Percentiles rank a stretch among this genome's conserved stretches.
phyloP scores from a whole-genome alignment of 1,140 invertebrate species.

The Luehdorfia chinensis region DNA sequence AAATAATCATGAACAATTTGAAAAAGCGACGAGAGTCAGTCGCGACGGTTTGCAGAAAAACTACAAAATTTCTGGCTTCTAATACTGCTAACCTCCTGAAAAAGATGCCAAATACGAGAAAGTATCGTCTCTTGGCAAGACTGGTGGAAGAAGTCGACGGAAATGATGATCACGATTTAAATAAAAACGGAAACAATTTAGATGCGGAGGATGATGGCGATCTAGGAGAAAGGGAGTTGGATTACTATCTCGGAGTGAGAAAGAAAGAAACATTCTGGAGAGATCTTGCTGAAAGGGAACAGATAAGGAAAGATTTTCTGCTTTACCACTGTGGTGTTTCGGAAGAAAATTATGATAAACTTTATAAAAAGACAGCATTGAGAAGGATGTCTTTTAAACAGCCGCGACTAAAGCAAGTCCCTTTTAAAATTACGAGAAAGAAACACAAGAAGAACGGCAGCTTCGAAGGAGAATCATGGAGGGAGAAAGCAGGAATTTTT shows the following conservation, averaged over 20 bases:
- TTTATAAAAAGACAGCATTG: slow-evolving; percentile 42
- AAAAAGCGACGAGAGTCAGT: slow-evolving; percentile 60
- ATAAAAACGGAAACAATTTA: slow-evolving; percentile 22
- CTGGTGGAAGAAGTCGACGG: slow-evolving; percentile 38
- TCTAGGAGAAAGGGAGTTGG: slow-evolving; percentile 53
- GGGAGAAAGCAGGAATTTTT: slow-evolving; percentile 58
- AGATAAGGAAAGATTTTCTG: slow-evolving; percentile 65
- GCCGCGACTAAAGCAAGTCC: slow-evolving; percentile 60
- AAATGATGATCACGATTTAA: slow-evolving; percentile 16
- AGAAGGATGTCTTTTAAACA: slow-evolving; percentile 38
- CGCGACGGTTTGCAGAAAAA: slow-evolving; percentile 58
- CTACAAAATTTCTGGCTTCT: slow-evolving; percentile 57
- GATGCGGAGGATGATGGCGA: slow-evolving; percentile 38
- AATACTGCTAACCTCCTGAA: slow-evolving; percentile 55
- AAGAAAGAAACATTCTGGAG: slow-evolving; percentile 61
- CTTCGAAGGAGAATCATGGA: slow-evolving; percentile 62
- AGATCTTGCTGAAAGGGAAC: slow-evolving; percentile 57
- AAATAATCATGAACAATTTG: slow-evolving; percentile 46
- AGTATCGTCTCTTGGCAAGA: slow-evolving; percentile 41
- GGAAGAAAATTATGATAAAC: slow-evolving; percentile 64
- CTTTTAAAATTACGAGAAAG: slow-evolving; percentile 63
- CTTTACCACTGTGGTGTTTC: slow-evolving; percentile 62
- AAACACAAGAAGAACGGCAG: slow-evolving; percentile 45
- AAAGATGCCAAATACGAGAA: slow-evolving; percentile 51
- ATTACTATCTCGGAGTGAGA: slow-evolving; percentile 59